Evolutionary conservation across 2,797 vertebrate species (phyloP), one percentile per base, ranked within the genome.

Genomic region (Pagetopsis macropterus): DNA sequence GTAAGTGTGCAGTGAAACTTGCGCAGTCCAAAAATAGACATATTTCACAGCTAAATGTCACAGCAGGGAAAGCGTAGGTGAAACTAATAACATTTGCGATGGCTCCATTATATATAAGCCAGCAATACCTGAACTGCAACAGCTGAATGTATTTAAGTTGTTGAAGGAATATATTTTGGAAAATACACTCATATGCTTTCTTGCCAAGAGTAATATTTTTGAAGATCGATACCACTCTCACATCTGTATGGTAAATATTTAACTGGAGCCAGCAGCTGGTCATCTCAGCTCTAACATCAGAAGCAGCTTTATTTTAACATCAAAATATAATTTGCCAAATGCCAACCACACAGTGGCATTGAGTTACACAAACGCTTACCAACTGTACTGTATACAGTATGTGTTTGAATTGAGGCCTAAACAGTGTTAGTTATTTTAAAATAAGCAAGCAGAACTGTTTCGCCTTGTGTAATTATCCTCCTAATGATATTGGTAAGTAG

Each of bases 361-460:
- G n/a, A 61, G 75, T 67, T 59, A 33, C 9, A 55, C 48, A 64
- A 27, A 27, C 57, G 11, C 46, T 43, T 16, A 76, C 65, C 14
- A 50, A 9, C 16, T 27, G 7, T 62, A 37, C 21, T 21, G 59
- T 67, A 61, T 52, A 14, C 59, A n/a, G 13, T 54, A 27, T 70
- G 50, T 51, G 23, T 65, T 79, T 55, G 45, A 45, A 57, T 48
- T 52, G n/a, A 19, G 55, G 17, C 59, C 59, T 58, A 66, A 78
- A 68, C 17, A 57, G 58, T 43, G 45, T 68, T 54, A 55, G 52
- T 33, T 55, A 55, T 65, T 49, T 59, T 58, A 27, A 64, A 81
- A 59, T 52, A 12, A 27, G 27, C 10, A 51, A 41, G 13, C 21
- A 50, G 57, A 57, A 78, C 37, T 12, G 31, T 33, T 71, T 43